These are phyloP conservation scores for Drosophila subobscura DNA, from an alignment of 1,140 invertebrate genomes.

Conservation along the genomic window DNA sequence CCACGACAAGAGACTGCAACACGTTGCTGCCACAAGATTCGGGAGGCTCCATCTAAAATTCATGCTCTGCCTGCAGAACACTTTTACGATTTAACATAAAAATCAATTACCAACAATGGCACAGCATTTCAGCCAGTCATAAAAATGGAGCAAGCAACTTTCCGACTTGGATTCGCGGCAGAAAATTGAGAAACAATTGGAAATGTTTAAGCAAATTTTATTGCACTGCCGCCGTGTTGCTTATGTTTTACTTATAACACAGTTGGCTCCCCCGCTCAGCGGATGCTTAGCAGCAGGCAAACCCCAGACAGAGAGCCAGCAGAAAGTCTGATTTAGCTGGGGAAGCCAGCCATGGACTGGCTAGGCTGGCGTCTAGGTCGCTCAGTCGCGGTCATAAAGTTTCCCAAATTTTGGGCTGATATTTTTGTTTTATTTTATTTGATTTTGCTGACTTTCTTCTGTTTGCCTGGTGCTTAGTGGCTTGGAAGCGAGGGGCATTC, in stretches of 20 bases:
- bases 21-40: constrained; percentile 44
- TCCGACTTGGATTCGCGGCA: constrained; percentile 18
- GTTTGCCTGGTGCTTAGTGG: constrained; percentile 36
- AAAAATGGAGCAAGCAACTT: constrained; percentile 71
- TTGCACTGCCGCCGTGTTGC: constrained; percentile 48
- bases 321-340: constrained; percentile 8
- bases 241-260: constrained; percentile 49
- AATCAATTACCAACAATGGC: constrained; percentile 81
- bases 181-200: constrained; percentile 74
- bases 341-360: constrained; percentile 7
- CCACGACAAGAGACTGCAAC: constrained; percentile 47
- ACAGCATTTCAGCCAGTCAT: constrained; percentile 73
- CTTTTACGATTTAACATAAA: constrained; percentile 82
- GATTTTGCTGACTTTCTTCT: constrained; percentile 11
- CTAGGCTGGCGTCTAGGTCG: constrained; percentile 27
- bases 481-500: constrained; percentile 34
- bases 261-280: not conserved
- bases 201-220: constrained; percentile 74
- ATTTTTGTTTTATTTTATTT: constrained; percentile 40
- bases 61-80: constrained; percentile 48
- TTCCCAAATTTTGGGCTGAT: constrained; percentile 44
- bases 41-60: constrained; percentile 73
- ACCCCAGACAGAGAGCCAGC: constrained; percentile 12
- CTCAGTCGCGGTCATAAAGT: constrained; percentile 48
- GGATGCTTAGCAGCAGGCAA: constrained; percentile 28